Evolutionary conservation across 2,797 vertebrate species (phyloP), one percentile per base, ranked within the genome.

Genomic region (Aulostomus chinensis): DNA sequence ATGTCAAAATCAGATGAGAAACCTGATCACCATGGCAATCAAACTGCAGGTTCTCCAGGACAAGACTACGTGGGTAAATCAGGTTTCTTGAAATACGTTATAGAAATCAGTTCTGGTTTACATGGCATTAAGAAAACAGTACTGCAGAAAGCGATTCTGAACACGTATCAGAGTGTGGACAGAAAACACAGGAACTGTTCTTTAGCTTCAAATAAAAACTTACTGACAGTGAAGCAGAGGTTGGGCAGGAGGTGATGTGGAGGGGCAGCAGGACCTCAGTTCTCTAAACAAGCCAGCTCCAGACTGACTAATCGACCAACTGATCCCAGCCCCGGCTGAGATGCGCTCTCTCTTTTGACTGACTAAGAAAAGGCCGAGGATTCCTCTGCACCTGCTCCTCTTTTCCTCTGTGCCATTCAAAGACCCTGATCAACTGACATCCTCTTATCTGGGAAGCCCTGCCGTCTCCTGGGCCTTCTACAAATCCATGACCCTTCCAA

Each of bases 401-500:
- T 63, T 49, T 59, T 26, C 16, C 9, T 42, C 56, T 43, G 49
- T 78, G 65, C 66, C 68, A 60, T 69, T 78, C 16, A 58, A 28
- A 70, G 43, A 66, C 66, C 37, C 41, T 4, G 48, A 62, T 63
- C 52, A 64, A 53, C 64, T 59, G 63, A 81, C 62, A 42, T 32
- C 33, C 48, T 32, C 42, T 74, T 63, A 69, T 80, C 58, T 66
- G 38, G 75, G 53, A 78, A 77, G 30, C 48, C 48, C 40, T 58
- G 25, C 7, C 1, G 33, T 76, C 71, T 62, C 74, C 49, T 33
- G 68, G 76, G 73, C 65, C 55, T 67, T 74, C 20, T 73, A 58
- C 58, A 62, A 57, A 62, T 71, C 63, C 68, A 58, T 10, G 9
- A 63, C 73, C n/a, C 69, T 67, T 71, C 70, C 55, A 72, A 66